These are phyloP conservation scores for Lithosia quadra DNA, from an alignment of 2,888 invertebrate species.

Conservation along the genomic window DNA sequence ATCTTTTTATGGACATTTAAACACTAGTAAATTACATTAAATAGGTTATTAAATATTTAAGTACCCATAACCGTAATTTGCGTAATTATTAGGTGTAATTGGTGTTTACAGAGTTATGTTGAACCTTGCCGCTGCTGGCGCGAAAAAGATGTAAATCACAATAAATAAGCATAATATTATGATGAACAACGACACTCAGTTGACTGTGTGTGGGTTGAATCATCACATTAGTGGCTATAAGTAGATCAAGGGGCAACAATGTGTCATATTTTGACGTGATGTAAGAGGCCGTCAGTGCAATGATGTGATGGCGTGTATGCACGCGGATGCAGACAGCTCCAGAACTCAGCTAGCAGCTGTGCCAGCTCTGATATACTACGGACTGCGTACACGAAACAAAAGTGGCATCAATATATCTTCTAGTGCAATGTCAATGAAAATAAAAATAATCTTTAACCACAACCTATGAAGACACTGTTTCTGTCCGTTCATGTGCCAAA, in stretches of 20 bases:
- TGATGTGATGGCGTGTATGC: constrained; percentile 48
- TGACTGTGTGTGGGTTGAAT: constrained; percentile 34
- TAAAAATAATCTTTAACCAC: constrained; percentile 46
- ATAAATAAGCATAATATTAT: constrained; percentile 24
- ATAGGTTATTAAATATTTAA: background rate
- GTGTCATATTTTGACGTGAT: constrained; percentile 49
- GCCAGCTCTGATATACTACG: constrained; percentile 55
- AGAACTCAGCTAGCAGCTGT: constrained; percentile 57
- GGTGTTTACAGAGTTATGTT: background rate
- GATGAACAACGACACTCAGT: constrained; percentile 31
- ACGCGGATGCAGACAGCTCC: constrained; percentile 47
- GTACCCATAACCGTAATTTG: background rate
- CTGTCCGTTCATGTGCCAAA: background rate
- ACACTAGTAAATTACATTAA: constrained; percentile 1
- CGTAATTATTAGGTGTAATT: constrained; percentile 5
- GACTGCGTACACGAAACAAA: constrained; percentile 55
- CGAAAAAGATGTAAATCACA: constrained; percentile 43
- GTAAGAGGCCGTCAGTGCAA: constrained; percentile 29
- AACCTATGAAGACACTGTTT: background rate
- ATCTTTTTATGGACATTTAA: background rate
- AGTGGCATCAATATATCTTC: constrained; percentile 63
- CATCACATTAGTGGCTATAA: constrained; percentile 51
- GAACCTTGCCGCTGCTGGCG: constrained; percentile 39
- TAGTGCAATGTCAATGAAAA: constrained; percentile 63
- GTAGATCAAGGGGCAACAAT: constrained; percentile 53